Base-by-base conservation (phyloP, 2,113 vertebrate genomes). In the Perognathus longimembris region DNA sequence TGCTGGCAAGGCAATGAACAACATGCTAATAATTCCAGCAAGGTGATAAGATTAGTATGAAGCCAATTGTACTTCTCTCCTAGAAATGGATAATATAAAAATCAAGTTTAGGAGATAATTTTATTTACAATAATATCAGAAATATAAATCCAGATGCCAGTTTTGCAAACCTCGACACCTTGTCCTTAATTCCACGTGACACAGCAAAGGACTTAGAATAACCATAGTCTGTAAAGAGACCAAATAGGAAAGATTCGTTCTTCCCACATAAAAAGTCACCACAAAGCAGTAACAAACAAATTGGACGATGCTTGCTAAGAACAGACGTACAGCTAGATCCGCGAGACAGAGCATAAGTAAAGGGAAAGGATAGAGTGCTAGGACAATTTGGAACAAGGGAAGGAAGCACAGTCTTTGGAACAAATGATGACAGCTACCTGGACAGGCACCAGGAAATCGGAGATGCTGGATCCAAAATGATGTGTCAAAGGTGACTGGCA, bases 11-110 rank as follows among this genome's bases (percentile, higher is more conserved):
- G n/a, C n/a, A n/a, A n/a, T n/a, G n/a, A n/a, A n/a, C n/a, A n/a
- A n/a, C n/a, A n/a, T n/a, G n/a, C n/a, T n/a, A n/a, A n/a, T n/a
- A n/a, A n/a, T n/a, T n/a, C n/a, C n/a, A n/a, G n/a, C n/a, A n/a
- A 77, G 40, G 54, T 42, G 77, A 86, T 9, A 86, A 61, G 42
- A 76, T 81, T 42, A 88, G 38, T 70, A 57, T 42, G 87, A 84
- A 84, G 30, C 57, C 61, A 66, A 45, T n/a, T 40, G 38, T 17
- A n/a, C 71, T 91, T 88, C 45, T 36, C 50, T 54, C 8, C n/a
- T 76, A 67, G 32, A 30, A 88, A 28, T 70, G 38, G 75, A 69
- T 50, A 63, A 79, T 4, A 32, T 32, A 80, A 85, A 94, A 88
- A 28, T 32, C n/a, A 77, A n/a, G n/a, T n/a, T n/a, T n/a, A 34